Base-by-base conservation (phyloP, 2,113 vertebrate species). In the Suncus etruscus region DNA sequence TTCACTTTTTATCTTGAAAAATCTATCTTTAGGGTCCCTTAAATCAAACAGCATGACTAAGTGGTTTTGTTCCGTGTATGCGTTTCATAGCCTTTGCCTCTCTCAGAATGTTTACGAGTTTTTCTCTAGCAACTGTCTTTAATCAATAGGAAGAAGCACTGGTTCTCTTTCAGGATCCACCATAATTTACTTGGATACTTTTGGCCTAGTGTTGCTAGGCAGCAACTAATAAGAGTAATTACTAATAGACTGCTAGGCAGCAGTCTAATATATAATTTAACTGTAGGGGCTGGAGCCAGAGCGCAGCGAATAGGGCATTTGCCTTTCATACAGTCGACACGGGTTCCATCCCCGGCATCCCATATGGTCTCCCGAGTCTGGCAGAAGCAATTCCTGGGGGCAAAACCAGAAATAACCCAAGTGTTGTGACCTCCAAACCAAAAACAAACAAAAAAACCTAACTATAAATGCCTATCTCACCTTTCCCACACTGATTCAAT, bases 51-150 rank as follows among this genome's bases (percentile, higher is more conserved):
- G 18, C 48, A 73, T 20, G 27, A 78, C 1, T 61, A 50, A n/a
- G 22, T 66, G 25, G 32, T 54, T 76, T 75, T 79, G n/a, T n/a
- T 83, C 58, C 73, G 79, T 32, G 83, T 22, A 32, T n/a, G 1
- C 29, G 68, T 74, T 66, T 83, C 45, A 74, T 18, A 31, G 47
- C 51, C 29, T 77, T 31, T 75, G 27, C 32, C 58, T 83, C 18
- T 80, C 77, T 51, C 29, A 86, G 89, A 31, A 86, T 51, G 27
- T 83, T 61, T 39, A 24, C 3, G 92, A 77, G 25, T 51, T 48
- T 94, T 87, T 65, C 61, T 58, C 80, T 87, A 72, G 9, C 14
- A 4, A 63, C 31, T 79, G 29, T 15, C 48, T 86, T 89, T 70
- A 73, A 77, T 24, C 86, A 86, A 16, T 78, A 89, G 47, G 82